A percentile compares a stretch with the other conserved stretches of the same genome.
Conservation (phyloP, 2,113 vertebrate species). For the Epinephelus fuscoguttatus region DNA sequence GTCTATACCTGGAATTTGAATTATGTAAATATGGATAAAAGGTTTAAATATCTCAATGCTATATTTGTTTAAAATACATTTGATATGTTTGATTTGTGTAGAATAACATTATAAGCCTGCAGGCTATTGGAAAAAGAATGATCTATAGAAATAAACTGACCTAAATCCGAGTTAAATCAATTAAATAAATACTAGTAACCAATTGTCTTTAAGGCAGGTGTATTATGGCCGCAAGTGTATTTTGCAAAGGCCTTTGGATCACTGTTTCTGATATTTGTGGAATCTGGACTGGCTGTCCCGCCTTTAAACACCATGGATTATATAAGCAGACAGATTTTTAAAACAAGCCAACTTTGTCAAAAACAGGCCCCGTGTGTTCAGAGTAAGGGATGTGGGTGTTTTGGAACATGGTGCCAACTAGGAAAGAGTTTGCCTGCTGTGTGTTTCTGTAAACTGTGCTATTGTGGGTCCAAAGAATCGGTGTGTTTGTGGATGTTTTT, state of each 20-base stretch:
- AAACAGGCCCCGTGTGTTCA: constrained; percentile 35
- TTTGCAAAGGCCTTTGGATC: not conserved
- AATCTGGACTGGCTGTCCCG: not conserved
- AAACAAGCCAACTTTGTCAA: constrained; percentile 45
- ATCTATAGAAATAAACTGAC: not conserved
- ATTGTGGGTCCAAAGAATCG: constrained; percentile 30
- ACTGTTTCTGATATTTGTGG: not conserved
- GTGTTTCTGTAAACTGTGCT: constrained; percentile 39
- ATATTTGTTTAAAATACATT: not conserved
- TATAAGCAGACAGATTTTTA: constrained; percentile 43
- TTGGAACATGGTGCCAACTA: constrained; percentile 27
- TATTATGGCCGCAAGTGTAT: not conserved
- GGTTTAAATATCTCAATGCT: not conserved
- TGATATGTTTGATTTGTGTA: not conserved
- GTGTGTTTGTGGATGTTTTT: constrained; percentile 61
- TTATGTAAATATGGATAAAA: not conserved
- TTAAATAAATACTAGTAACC: not conserved
- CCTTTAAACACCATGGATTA: constrained; percentile 38
- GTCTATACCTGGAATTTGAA: not conserved
- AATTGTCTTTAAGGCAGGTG: not conserved
- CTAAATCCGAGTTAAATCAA: not conserved
- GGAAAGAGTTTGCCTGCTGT: constrained; percentile 39
- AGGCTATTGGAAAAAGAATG: not conserved
- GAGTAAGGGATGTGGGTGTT: constrained; percentile 48
- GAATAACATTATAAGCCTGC: not conserved